Evolutionary conservation across 2,797 vertebrate species (phyloP), one percentile per base, ranked within the genome.

Genomic region (Jordanella pulchra): DNA sequence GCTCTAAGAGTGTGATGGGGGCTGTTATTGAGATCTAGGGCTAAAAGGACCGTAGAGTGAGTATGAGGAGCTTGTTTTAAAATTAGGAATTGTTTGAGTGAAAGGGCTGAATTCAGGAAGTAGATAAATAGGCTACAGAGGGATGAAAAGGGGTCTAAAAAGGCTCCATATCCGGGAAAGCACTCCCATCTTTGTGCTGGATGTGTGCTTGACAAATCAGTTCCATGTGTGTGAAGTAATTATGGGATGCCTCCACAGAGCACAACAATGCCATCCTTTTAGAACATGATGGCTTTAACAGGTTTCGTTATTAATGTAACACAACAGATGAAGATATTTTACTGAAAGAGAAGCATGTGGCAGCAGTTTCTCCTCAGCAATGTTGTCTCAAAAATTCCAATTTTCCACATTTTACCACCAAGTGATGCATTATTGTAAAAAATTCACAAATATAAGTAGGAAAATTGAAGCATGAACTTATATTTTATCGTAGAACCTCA

Each of bases 1-100:
- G 78, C 72, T 71, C 75, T 83, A 66, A 86, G 86, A 77, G 82
- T 65, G 71, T 86, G 84, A 82, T 84, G 69, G 85, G 82, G 83
- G 87, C 80, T 91, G 89, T 83, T 87, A 78, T 83, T 84, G 84
- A 88, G 81, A 85, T 72, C 83, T 48, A 71, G 75, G 72, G 81
- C 74, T 71, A 72, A 86, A n/a, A 90, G 89, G 84, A 84, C 83
- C 79, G 79, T 11, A 39, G 78, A 64, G 81, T 83, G 90, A 89
- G 86, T 88, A 87, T 74, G 73, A 80, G 74, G 72, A 81, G 86
- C 71, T 2, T 69, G 76, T 74, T 85, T 77, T 89, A 68, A 77
- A 90, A 92, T 91, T 86, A 87, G 84, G 75, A 85, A 91, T 92
- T 92, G 88, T 91, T 83, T 77, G 76, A 71, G 63, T 84, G 80